Evolutionary conservation across 2,113 vertebrate genomes (phyloP).

Genomic region (Argyrosomus japonicus): DNA sequence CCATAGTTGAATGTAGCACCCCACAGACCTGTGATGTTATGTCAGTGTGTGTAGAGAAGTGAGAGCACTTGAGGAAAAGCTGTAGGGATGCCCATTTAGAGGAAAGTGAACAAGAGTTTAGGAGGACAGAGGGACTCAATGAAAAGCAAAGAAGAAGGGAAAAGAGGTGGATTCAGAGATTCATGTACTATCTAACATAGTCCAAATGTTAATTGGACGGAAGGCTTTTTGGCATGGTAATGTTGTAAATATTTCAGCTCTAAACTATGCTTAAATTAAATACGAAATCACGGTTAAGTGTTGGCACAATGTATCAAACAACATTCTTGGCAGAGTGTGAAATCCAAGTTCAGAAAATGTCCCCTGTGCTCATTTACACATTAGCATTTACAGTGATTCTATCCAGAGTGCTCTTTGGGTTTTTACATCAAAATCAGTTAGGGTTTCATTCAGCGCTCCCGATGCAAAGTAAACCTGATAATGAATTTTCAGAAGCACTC

Average conservation of each 20-base stretch:
- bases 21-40: not conserved
- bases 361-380: slow-evolving; percentile 42
- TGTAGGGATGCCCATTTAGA: not conserved
- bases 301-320: slow-evolving; percentile 32
- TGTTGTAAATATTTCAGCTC: slow-evolving; percentile 6
- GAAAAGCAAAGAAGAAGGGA: not conserved
- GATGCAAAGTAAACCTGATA: slow-evolving; percentile 41
- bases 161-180: slow-evolving; percentile 3
- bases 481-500: slow-evolving; percentile 60
- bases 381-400: slow-evolving; percentile 63
- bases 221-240: slow-evolving; percentile 7
- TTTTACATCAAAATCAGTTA: slow-evolving; percentile 62
- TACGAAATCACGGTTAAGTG: not conserved
- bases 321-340: slow-evolving; percentile 40
- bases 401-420: slow-evolving; percentile 40
- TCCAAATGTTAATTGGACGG: slow-evolving; percentile 14
- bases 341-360: slow-evolving; percentile 38
- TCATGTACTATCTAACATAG: not conserved
- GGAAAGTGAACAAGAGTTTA: not conserved
- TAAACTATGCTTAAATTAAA: slow-evolving; percentile 38
- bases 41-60: not conserved
- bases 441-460: slow-evolving; percentile 42
- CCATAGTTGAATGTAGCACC: not conserved
- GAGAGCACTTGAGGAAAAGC: not conserved
- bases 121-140: not conserved